Evolutionary conservation across 2,113 vertebrate species (phyloP).

Genomic region (Neodon shergylaensis): DNA sequence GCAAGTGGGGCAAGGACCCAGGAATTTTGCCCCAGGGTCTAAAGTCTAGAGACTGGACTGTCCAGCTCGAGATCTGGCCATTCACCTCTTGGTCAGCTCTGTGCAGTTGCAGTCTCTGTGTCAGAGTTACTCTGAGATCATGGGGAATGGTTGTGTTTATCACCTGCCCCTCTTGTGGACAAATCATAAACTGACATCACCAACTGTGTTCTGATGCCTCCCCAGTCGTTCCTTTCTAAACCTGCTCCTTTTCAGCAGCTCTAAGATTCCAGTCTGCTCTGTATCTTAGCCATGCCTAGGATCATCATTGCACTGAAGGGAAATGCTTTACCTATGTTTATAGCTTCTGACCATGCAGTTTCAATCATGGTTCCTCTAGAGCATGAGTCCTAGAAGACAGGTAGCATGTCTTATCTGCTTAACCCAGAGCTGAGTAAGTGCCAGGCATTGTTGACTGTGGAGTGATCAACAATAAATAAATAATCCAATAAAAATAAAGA

Average conservation of each 20-base stretch:
- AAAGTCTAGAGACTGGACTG: too few species aligned
- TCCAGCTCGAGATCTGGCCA: too few species aligned
- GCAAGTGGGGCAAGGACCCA: too few species aligned
- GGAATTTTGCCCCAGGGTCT: too few species aligned
- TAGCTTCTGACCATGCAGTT: neutral
- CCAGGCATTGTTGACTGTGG: neutral
- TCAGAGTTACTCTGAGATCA: too few species aligned
- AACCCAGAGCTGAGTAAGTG: neutral
- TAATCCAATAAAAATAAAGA: neutral
- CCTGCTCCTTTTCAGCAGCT: neutral
- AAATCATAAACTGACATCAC: neutral
- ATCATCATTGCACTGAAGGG: neutral
- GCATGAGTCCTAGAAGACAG: neutral
- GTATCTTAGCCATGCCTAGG: neutral
- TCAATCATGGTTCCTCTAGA: neutral
- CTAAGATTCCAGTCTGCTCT: neutral
- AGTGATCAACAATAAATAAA: neutral
- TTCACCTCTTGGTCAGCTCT: too few species aligned
- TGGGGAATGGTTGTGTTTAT: too few species aligned
- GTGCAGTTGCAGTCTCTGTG: too few species aligned
- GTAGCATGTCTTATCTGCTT: neutral
- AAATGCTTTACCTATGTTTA: neutral
- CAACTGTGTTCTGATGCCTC: neutral
- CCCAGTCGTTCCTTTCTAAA: neutral
- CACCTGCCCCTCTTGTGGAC: too few species aligned